Evolutionary conservation across 2,888 invertebrate genomes (phyloP), one percentile per base, ranked within the genome.

Genomic region (Hyppa rectilinea): DNA sequence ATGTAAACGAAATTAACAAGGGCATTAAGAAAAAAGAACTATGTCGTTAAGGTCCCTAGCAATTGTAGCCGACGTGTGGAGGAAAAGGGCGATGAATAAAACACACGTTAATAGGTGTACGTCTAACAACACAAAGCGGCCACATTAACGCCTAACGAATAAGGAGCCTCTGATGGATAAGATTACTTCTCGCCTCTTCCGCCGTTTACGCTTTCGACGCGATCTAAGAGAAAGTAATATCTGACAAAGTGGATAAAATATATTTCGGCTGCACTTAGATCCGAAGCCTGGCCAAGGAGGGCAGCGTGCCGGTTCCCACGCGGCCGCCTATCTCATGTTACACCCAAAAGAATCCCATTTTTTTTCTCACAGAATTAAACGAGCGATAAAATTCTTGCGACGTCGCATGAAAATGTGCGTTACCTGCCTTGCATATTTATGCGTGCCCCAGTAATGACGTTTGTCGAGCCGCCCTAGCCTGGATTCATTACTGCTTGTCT

Each of bases 361-460:
- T 93, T 94, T 94, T 94, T 93, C 93, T 92, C 91, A 92, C 92
- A 92, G 93, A 95, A 95, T 96, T 96, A 95, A 95, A 94, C 94
- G 93, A 90, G 92, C 94, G 95, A 96, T 95, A 96, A 96, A 95
- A 96, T 96, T 96, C 96, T 93, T 92, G 94, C 93, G 94, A 94
- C 95, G 96, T 96, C 95, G 93, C 95, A 94, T 95, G 95, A 95
- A 96, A 96, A 96, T 95, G 95, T 95, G 94, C 95, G 95, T 95
- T 94, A 95, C 96, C 95, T 95, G 96, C 92, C 96, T 94, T 95
- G 96, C 96, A 96, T 96, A 95, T 95, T 96, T 95, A 96, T 95
- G 94, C 92, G 94, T 93, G 92, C 88, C 92, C 90, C 90, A 89
- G 95, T 96, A 95, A 96, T 96, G 95, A 96, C 94, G 93, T 95